Base-by-base conservation (phyloP, 2,113 vertebrate species). In the Marmota flaviventris region DNA sequence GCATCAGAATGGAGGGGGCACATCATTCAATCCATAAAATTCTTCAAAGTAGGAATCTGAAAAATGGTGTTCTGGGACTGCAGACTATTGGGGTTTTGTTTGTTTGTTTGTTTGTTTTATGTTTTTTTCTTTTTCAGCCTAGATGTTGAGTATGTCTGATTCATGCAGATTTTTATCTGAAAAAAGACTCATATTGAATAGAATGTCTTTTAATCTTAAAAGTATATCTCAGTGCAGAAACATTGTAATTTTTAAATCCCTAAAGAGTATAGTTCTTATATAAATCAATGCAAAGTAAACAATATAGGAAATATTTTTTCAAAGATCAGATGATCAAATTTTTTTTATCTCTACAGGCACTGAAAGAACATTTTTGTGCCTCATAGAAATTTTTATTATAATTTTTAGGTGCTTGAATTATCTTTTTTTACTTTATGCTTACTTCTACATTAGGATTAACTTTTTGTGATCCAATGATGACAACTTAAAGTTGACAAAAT, bases 211-310 rank as follows among this genome's bases (percentile, higher is more conserved):
- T 85, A 81, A 86, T 84, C 73, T 93, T 93, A 83, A 70, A 91
- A 84, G 16, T 77, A n/a, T 93, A 86, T 94, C 42, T 91, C 58
- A 91, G 78, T 77, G 27, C 69, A 96, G 27, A 95, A 95, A 67
- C 32, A 39, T 56, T n/a, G 29, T 61, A 81, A 75, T 67, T 63
- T 95, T 96, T 78, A 67, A 89, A 86, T 91, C 9, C 25, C 83
- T 61, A 67, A 89, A 61, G 25, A 97, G 93, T 72, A 58, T 56
- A 75, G 4, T 65, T 95, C 61, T 92, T 86, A 81, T n/a, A 39
- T 73, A 95, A 93, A 85, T 81, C 53, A 96, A 92, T 27, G 82
- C 14, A 87, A 83, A 97, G 17, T 87, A 65, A 95, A 85, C 20
- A 61, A 92, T 32, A 73, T 89, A 88, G 22, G 65, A 93, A 89